A percentile compares a stretch with the other conserved stretches of the same genome.
phyloP scores from a whole-genome alignment of 2,797 vertebrate species.

The Typhlichthys subterraneus region DNA sequence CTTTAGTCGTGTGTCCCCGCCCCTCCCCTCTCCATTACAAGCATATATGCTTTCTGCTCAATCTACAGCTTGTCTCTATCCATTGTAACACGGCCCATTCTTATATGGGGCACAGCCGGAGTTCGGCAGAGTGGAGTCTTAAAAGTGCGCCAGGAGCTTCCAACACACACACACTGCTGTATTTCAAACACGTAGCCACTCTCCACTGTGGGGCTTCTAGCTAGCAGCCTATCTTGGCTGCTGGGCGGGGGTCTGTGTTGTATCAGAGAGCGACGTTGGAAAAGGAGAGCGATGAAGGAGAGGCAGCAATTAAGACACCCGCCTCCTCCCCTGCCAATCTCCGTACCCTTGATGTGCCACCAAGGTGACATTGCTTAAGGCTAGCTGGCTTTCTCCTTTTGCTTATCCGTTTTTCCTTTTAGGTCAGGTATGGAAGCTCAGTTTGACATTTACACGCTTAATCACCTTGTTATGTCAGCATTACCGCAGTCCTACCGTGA shows the following conservation, averaged over 20 bases:
- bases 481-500: slow-evolving; percentile 40
- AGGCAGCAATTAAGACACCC: slow-evolving; percentile 70
- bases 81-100: slow-evolving; percentile 45
- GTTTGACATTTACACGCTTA: slow-evolving; percentile 58
- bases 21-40: slow-evolving; percentile 59
- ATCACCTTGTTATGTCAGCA: slow-evolving; percentile 62
- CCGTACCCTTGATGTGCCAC: slow-evolving; percentile 56
- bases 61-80: slow-evolving; percentile 58
- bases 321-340: slow-evolving; percentile 43
- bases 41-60: slow-evolving; percentile 55
- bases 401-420: not conserved
- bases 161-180: slow-evolving; percentile 9
- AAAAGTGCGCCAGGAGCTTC: slow-evolving; percentile 32
- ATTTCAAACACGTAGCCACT: slow-evolving; percentile 41
- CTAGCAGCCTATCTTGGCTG: slow-evolving; percentile 31
- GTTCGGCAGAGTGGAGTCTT: slow-evolving; percentile 44
- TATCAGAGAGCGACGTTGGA: slow-evolving; percentile 47
- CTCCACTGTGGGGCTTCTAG: slow-evolving; percentile 46
- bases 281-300: slow-evolving; percentile 63
- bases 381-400: slow-evolving; percentile 40
- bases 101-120: slow-evolving; percentile 46
- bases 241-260: slow-evolving; percentile 47
- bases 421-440: slow-evolving; percentile 49
- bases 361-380: slow-evolving; percentile 78
- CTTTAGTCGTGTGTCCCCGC: slow-evolving; percentile 61